Base-by-base conservation (phyloP, 1,140 invertebrate species). In the Listronotus oregonensis region DNA sequence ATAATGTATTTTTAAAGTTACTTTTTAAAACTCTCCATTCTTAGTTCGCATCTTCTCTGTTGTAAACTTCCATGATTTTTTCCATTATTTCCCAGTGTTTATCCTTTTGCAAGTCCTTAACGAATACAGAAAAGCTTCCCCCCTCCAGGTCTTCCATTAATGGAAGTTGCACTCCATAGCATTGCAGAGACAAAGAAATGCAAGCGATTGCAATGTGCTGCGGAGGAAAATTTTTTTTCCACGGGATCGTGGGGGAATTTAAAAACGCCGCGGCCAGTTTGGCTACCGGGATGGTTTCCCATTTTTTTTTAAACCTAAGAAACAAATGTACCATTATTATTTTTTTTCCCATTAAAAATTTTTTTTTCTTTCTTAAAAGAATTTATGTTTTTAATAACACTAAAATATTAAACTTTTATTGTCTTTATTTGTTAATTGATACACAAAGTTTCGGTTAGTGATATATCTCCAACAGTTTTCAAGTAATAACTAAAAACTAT, bases 81-180 rank as follows among this genome's bases (percentile, higher is more conserved):
- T 92, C 89, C 86, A 93, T 92, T 57, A 94, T 90, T 80, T 92
- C 90, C 90, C 90, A 93, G 65, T 93, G 85, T 71, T 88, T 89
- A 60, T 93, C 90, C 70, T 90, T 88, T 17, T 86, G 86, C 47
- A 93, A 80, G 74, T 92, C 90, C 77, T 91, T 90, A n/a, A 87
- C 89, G 73, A 93, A 90, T 10, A 91, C 88, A 60, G 88, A 87
- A 76, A 94, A 39, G 86, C 84, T 70, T 89, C n/a, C 86, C 73
- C 90, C 89, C 64, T 92, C 90, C 49, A 87, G 84, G 63, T 89
- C 87, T 66, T 87, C 85, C 67, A 90, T 90, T 9, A 91, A 78
- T 0, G 92, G 92, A 9, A 94, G 87, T 34, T 89, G 86, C 3
- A 94, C 85, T 4, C 93, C 94, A 77, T 95, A 90, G 64, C 89